Conservation (phyloP, 1,140 invertebrate genomes). For the Meteorus sp. region DNA sequence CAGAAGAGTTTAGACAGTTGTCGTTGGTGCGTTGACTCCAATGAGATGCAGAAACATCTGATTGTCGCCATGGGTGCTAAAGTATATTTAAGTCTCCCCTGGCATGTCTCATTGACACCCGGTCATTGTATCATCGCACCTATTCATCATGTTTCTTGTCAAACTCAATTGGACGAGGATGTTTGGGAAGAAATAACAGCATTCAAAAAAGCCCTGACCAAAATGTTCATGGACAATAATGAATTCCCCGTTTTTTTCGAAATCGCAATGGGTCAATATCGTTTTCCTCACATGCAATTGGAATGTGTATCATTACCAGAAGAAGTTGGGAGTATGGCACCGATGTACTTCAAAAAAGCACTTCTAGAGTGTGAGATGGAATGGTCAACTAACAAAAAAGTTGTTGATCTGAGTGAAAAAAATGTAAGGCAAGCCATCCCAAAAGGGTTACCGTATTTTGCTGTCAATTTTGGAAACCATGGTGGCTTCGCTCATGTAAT, state of each 20-base stretch:
- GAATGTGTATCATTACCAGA: conserved; percentile 87
- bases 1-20: conserved; percentile 78
- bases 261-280: conserved; percentile 73
- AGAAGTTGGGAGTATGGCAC: conserved; percentile 80
- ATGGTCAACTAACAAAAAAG: conserved; percentile 94
- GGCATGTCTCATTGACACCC: conserved; percentile 75
- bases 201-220: conserved; percentile 74
- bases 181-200: conserved; percentile 87
- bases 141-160: conserved; percentile 76
- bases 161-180: conserved; percentile 89
- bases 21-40: conserved; percentile 78
- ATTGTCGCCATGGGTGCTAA: conserved; percentile 80
- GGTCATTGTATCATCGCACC: conserved; percentile 89
- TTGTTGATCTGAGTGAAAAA: conserved; percentile 79
- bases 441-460: conserved; percentile 93
- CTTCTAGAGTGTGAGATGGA: conserved; percentile 91
- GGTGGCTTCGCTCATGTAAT: conserved; percentile 95
- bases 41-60: conserved; percentile 82
- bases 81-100: conserved; percentile 81
- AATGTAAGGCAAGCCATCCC: conserved; percentile 82
- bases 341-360: conserved; percentile 98
- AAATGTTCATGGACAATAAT: conserved; percentile 74
- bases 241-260: conserved; percentile 93
- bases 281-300: conserved; percentile 82
- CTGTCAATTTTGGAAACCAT: conserved; percentile 88